phyloP scores from a whole-genome alignment of 1,140 invertebrate genomes.

The Limonius californicus region DNA sequence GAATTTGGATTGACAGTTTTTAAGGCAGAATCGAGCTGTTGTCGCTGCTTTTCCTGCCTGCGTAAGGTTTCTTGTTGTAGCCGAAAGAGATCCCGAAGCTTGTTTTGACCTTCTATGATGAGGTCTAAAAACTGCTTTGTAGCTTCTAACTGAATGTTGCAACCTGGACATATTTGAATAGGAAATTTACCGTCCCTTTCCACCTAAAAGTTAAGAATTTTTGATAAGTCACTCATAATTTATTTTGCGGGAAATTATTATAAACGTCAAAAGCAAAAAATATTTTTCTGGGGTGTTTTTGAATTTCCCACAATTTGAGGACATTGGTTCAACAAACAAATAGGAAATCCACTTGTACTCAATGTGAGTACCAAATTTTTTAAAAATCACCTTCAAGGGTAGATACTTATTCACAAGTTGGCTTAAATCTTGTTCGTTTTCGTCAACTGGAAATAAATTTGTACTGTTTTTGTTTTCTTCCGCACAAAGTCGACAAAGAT shows the following conservation, averaged over 20 bases:
- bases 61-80: conserved; percentile 43
- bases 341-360: conserved; percentile 60
- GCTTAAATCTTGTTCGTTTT: conserved; percentile 58
- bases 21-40: conserved; percentile 38
- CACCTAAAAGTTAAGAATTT: too few species aligned
- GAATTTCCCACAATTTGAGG: conserved; percentile 31
- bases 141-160: conserved; percentile 68
- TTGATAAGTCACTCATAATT: too few species aligned
- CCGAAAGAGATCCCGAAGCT: conserved; percentile 53
- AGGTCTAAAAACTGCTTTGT: conserved; percentile 68
- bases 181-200: conserved; percentile 64
- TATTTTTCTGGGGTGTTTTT: too few species aligned
- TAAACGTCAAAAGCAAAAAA: too few species aligned
- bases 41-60: conserved; percentile 36
- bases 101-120: conserved; percentile 62
- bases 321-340: conserved; percentile 15
- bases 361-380: conserved; percentile 41
- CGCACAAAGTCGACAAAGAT: conserved; percentile 67
- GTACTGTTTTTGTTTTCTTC: conserved; percentile 66
- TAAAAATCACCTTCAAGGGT: conserved; percentile 61
- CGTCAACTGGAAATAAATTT: conserved; percentile 55
- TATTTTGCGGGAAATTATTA: too few species aligned
- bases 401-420: conserved; percentile 66
- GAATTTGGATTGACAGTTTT: conserved; percentile 39
- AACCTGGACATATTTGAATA: conserved; percentile 67